Percentiles rank a stretch among this genome's conserved stretches.
These are phyloP conservation scores for Trididemnum miniatum DNA, from an alignment of 23 tunicate genomes.

Conservation along the genomic window DNA sequence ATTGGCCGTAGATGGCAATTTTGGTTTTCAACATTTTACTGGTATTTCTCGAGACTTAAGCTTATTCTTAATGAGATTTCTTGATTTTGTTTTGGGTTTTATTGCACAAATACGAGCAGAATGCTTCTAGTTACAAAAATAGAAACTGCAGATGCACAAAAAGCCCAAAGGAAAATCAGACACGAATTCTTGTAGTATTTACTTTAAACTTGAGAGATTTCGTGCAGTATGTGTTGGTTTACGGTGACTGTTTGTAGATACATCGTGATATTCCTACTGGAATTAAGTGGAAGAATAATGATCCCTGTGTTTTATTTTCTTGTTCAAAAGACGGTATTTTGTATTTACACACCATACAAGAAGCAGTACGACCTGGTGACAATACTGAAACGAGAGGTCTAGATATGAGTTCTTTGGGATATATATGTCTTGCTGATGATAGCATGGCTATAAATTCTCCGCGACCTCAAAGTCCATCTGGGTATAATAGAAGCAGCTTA, in stretches of 20 bases:
- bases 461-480: constrained; percentile 44
- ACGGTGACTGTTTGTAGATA: constrained; percentile 36
- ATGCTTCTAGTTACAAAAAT: too few relatives aligned
- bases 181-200: too few relatives aligned
- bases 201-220: too few relatives aligned
- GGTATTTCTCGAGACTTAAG: too few relatives aligned
- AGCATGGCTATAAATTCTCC: neutral
- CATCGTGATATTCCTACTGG: constrained; percentile 59
- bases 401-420: constrained; percentile 51
- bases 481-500: neutral
- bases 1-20: too few relatives aligned
- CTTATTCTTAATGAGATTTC: too few relatives aligned
- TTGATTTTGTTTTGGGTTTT: too few relatives aligned
- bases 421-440: constrained; percentile 40
- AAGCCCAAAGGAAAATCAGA: too few relatives aligned
- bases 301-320: constrained; percentile 55
- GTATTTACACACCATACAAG: constrained; percentile 51
- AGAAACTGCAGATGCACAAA: too few relatives aligned
- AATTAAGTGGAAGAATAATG: constrained; percentile 69
- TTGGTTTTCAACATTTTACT: too few relatives aligned
- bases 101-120: too few relatives aligned
- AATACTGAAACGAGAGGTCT: constrained; percentile 54
- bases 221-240: too few relatives aligned
- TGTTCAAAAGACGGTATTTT: constrained; percentile 84
- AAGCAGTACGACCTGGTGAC: constrained; percentile 58